These are phyloP conservation scores for Dilophus febrilis DNA, from an alignment of 2,888 invertebrate genomes.

Conservation along the genomic window DNA sequence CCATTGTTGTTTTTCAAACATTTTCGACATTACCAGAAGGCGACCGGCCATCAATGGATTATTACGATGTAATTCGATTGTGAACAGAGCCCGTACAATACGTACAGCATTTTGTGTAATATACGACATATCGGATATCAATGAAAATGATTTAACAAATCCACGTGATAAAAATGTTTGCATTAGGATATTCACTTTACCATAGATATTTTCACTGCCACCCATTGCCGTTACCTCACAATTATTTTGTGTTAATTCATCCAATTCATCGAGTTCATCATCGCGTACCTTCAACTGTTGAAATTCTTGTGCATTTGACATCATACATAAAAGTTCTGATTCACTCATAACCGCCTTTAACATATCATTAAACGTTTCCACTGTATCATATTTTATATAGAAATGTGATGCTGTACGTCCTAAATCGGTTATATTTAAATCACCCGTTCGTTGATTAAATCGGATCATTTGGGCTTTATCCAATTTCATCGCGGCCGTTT, in stretches of 20 bases:
- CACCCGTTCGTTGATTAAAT: slow-evolving; percentile 69
- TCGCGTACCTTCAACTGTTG: slow-evolving; percentile 89
- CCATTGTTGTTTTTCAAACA: slow-evolving; percentile 88
- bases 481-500: slow-evolving; percentile 61
- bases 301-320: slow-evolving; percentile 88
- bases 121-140: slow-evolving; percentile 27
- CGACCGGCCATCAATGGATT: slow-evolving; percentile 78
- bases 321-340: slow-evolving; percentile 71
- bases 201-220: slow-evolving; percentile 76
- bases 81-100: slow-evolving; percentile 83
- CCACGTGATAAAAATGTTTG: slow-evolving; percentile 78
- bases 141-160: slow-evolving; percentile 41
- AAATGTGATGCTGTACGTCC: slow-evolving; percentile 95
- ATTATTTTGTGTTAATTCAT: slow-evolving; percentile 49
- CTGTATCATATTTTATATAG: slow-evolving; percentile 92
- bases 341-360: slow-evolving; percentile 69
- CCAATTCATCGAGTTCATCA: slow-evolving; percentile 85
- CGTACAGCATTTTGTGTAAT: slow-evolving; percentile 68
- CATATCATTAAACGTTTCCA: slow-evolving; percentile 79
- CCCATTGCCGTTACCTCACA: slow-evolving; percentile 67
- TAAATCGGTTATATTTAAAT: slow-evolving; percentile 62
- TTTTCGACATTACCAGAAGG: slow-evolving; percentile 74
- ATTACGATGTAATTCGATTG: slow-evolving; percentile 76
- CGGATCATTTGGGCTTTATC: slow-evolving; percentile 91
- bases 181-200: slow-evolving; percentile 88